Base-by-base conservation (phyloP, 2,888 invertebrate genomes). In the Agrilus biguttatus region DNA sequence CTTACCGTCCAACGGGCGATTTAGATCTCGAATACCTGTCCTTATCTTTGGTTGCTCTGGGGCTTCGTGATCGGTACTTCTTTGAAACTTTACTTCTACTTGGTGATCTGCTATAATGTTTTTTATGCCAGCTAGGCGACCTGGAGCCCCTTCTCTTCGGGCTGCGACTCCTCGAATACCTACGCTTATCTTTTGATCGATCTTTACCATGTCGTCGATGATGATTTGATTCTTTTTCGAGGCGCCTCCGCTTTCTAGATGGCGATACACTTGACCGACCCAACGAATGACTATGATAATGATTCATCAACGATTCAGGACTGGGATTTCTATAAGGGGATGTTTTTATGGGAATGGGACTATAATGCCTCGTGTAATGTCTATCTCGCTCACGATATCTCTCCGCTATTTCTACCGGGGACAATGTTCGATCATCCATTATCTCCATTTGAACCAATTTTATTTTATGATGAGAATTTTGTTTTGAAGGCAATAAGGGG, bases 141-240 rank as follows among this genome's bases (percentile, higher is more conserved):
- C 69, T 61, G 1, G 71, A 68, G 23, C 76, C 72, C 1, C 77
- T 71, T 1, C 77, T 65, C 49, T 75, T 57, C 1, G 70, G 77
- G 50, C 75, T 76, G 45, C 78, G 69, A 37, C 79, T 79, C 46
- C 75, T 71, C 0, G 78, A 77, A 48, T 74, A 68, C 49, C 66
- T 63, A 14, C 69, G 56, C 45, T 70, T 68, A 14, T 70, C 69
- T 39, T 63, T 57, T 35, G 44, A n/a, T 41, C 69, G 66, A 10
- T 70, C 71, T 47, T 69, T 69, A 41, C 68, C 61, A 47, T 68
- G 70, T 50, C 69, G 63, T 40, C 69, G 56, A 21, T 21, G 21
- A 47, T 69, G 67, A 1, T 61, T 54, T 10, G 60, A 62, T 8
- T 67, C 68, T 38, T 62, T 59, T n/a, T 70, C 62, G 14, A 53